phyloP scores from a whole-genome alignment of 2,113 vertebrate genomes.

The Willisornis vidua region DNA sequence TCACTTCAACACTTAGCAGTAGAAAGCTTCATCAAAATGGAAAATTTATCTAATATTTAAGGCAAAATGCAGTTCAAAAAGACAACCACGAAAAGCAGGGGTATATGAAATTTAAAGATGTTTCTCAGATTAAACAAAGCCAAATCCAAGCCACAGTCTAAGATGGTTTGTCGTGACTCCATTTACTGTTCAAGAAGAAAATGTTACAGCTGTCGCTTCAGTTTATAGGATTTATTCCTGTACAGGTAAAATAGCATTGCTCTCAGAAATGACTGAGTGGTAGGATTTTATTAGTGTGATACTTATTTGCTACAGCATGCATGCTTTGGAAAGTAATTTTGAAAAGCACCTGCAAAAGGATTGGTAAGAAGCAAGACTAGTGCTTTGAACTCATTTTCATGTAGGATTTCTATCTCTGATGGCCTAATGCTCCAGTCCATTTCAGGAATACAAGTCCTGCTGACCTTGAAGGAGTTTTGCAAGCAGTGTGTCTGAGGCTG shows the following conservation, averaged over 20 bases:
- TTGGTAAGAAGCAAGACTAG: neutral
- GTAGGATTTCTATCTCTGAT: neutral
- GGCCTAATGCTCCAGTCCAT: neutral
- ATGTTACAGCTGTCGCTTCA: neutral
- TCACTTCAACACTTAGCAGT: neutral
- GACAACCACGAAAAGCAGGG: neutral
- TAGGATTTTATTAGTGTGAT: neutral
- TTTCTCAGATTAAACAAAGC: slow-evolving; percentile 6
- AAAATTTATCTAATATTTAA: neutral
- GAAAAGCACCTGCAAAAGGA: neutral
- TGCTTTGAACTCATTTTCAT: neutral
- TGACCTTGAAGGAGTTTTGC: neutral
- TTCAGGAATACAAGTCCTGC: neutral
- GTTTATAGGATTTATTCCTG: neutral
- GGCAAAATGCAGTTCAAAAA: neutral
- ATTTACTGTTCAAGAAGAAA: slow-evolving; percentile 12
- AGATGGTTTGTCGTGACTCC: neutral
- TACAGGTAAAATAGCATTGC: neutral
- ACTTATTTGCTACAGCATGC: neutral
- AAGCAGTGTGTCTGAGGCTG: neutral
- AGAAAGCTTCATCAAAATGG: slow-evolving; percentile 4
- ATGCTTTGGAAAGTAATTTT: neutral
- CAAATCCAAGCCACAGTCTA: neutral
- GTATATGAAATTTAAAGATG: neutral
- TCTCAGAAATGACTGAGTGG: slow-evolving; percentile 3